Evolutionary conservation across 1,140 invertebrate species (phyloP).

Genomic region (Marisa cornuarietis): DNA sequence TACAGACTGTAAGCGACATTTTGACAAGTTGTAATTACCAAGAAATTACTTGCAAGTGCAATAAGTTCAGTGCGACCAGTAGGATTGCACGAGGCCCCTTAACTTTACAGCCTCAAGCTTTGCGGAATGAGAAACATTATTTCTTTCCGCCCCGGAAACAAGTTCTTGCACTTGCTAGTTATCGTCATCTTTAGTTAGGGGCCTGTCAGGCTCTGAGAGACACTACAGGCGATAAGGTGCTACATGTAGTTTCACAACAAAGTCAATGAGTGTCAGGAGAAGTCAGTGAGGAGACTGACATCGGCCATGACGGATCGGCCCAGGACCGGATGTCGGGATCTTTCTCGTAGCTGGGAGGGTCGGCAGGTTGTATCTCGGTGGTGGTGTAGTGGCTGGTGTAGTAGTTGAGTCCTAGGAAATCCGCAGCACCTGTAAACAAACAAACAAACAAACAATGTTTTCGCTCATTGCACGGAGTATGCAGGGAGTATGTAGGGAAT

Average conservation of each 20-base stretch:
- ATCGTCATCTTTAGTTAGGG: neutral
- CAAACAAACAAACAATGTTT: neutral
- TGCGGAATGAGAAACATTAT: neutral
- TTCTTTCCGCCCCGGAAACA: neutral
- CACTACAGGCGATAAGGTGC: too few species aligned
- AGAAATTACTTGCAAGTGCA: too few species aligned
- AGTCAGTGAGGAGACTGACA: constrained; percentile 21
- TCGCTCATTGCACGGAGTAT: too few species aligned
- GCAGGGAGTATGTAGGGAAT: too few species aligned
- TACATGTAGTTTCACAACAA: too few species aligned
- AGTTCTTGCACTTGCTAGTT: neutral
- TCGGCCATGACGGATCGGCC: constrained; percentile 40
- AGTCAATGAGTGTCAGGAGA: neutral
- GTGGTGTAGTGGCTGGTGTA: constrained; percentile 48
- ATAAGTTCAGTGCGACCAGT: too few species aligned
- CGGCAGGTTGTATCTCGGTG: constrained; percentile 22
- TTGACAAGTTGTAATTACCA: too few species aligned
- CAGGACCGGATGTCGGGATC: constrained; percentile 29
- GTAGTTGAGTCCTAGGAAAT: constrained; percentile 57
- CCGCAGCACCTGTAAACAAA: constrained; percentile 40
- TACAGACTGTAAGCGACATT: too few species aligned
- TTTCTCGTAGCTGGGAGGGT: constrained; percentile 28
- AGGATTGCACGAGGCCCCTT: too few species aligned
- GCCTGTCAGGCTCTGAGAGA: too few species aligned
- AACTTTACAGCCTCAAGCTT: too few species aligned